Percentiles rank a stretch among this genome's conserved stretches.
Conservation (phyloP, 2,888 invertebrate genomes). For the Phengaris arion region DNA sequence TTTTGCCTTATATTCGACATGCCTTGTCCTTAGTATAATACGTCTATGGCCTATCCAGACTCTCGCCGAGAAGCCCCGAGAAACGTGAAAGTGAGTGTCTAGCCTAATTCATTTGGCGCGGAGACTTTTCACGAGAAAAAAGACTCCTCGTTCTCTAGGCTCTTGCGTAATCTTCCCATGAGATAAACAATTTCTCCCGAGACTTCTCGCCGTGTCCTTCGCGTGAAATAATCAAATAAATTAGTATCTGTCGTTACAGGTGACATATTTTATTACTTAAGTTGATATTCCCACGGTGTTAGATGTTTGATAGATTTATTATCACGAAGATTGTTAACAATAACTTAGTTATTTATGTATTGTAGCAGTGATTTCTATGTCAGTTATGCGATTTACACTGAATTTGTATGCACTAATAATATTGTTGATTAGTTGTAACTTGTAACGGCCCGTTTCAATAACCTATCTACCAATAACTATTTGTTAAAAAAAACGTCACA, state of each 20-base stretch:
- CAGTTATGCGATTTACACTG: not conserved
- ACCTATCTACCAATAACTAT: too few relatives aligned
- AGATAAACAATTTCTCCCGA: too few relatives aligned
- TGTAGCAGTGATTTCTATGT: not conserved
- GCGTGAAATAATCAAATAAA: slow-evolving; percentile 7
- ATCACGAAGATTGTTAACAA: not conserved
- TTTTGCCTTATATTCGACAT: too few relatives aligned
- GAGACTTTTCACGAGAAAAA: too few relatives aligned
- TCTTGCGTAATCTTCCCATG: too few relatives aligned
- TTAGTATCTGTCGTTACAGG: not conserved
- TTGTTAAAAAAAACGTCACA: too few relatives aligned
- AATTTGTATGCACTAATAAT: not conserved
- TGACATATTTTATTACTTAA: not conserved
- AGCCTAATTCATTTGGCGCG: too few relatives aligned
- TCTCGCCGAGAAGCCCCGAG: too few relatives aligned
- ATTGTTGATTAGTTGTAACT: not conserved
- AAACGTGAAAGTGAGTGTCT: too few relatives aligned
- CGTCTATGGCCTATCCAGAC: too few relatives aligned
- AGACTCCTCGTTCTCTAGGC: too few relatives aligned
- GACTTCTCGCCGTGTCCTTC: not conserved
- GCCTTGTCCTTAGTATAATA: too few relatives aligned
- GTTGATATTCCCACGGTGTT: slow-evolving; percentile 4
- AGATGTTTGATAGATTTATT: not conserved
- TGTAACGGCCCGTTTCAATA: not conserved
- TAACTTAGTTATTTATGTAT: not conserved